Percentiles rank a stretch among this genome's conserved stretches.
Evolutionary conservation across 92 coral and sea anemone genomes (phyloP).

Genomic region (Muricea muricata): DNA sequence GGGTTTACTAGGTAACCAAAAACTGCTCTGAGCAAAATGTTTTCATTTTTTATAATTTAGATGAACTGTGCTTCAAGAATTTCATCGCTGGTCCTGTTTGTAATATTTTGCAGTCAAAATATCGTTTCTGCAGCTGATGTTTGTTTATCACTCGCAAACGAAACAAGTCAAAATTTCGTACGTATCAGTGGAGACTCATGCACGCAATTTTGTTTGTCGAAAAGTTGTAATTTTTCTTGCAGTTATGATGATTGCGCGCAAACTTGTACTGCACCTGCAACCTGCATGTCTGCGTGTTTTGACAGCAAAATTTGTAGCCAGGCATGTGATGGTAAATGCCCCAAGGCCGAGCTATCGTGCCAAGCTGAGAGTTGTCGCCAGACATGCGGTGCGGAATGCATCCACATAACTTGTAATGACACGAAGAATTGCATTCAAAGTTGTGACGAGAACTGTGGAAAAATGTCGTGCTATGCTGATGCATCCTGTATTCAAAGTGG

Average conservation of each 20-base stretch:
- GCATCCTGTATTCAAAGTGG: not conserved
- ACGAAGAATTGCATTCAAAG: not conserved
- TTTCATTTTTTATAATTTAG: no score
- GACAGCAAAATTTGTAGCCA: not conserved
- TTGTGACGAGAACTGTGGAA: not conserved
- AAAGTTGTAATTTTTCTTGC: not conserved
- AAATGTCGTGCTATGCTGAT: not conserved
- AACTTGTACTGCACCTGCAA: not conserved
- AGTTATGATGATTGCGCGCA: not conserved
- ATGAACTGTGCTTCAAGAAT: no score
- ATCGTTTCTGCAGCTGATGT: no score
- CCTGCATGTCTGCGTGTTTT: not conserved
- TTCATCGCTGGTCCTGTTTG: no score
- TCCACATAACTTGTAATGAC: not conserved
- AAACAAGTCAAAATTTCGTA: no score
- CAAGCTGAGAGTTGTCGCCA: not conserved
- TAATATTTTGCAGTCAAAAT: no score
- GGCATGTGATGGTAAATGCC: not conserved
- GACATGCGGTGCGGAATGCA: not conserved
- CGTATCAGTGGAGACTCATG: not conserved
- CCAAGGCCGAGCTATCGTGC: not conserved
- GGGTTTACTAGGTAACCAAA: no score
- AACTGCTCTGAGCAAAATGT: no score
- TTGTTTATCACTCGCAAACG: no score
- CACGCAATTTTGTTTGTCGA: not conserved